These are phyloP conservation scores for Ormyrus pomaceus DNA, from an alignment of 2,888 invertebrate genomes.

Conservation along the genomic window DNA sequence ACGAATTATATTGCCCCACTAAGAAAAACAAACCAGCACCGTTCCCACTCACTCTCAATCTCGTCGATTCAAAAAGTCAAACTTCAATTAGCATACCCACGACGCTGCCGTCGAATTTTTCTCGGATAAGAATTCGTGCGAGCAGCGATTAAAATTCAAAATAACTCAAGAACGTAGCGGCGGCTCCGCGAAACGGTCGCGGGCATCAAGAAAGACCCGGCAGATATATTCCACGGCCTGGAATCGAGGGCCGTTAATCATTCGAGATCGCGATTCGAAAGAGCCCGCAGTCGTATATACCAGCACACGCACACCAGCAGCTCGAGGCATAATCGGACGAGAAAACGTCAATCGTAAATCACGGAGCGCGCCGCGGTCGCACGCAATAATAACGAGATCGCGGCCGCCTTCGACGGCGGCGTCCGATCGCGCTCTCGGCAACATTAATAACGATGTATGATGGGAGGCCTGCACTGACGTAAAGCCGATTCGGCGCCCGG, in stretches of 20 bases:
- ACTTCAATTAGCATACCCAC: too few species aligned
- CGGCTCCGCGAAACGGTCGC: background rate
- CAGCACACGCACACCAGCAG: slow-evolving; percentile 38
- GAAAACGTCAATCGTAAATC: slow-evolving; percentile 38
- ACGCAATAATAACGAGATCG: slow-evolving; percentile 33
- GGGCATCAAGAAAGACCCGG: slow-evolving; percentile 32
- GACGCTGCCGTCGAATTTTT: background rate
- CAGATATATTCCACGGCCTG: background rate
- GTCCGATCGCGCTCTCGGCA: background rate
- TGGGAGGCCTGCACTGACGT: slow-evolving; percentile 17
- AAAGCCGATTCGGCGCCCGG: background rate
- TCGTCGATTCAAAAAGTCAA: too few species aligned
- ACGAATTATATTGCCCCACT: too few species aligned
- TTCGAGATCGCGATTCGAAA: slow-evolving; percentile 46
- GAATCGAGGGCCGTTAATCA: slow-evolving; percentile 45
- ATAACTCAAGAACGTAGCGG: background rate
- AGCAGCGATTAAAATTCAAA: slow-evolving; percentile 29
- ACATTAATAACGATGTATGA: slow-evolving; percentile 34
- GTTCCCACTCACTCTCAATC: too few species aligned
- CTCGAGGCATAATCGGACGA: background rate
- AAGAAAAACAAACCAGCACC: too few species aligned
- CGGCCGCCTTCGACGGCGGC: background rate
- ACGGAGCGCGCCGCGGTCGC: slow-evolving; percentile 17
- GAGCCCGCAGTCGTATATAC: background rate
- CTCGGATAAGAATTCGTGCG: background rate